These are phyloP conservation scores for Chiridota heheva DNA, from an alignment of 35 echinoderm and acorn worm species.

Conservation along the genomic window DNA sequence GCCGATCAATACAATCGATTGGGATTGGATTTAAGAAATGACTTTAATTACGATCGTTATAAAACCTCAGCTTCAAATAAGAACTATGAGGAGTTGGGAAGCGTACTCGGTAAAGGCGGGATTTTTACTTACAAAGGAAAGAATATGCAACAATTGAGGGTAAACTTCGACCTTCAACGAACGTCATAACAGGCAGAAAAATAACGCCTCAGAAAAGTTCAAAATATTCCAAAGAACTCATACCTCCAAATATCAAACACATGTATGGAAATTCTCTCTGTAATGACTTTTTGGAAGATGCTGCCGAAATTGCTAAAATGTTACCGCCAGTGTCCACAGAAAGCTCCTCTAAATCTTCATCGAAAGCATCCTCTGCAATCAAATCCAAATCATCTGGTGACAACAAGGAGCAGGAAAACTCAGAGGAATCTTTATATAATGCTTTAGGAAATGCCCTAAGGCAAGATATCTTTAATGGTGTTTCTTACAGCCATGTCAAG, in stretches of 20 bases:
- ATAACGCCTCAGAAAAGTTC: background rate
- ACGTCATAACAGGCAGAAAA: conserved; percentile 6
- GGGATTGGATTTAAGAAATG: conserved; percentile 48
- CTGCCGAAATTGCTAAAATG: conserved; percentile 15
- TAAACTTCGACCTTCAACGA: background rate
- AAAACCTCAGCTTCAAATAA: conserved; percentile 29
- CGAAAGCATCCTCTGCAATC: background rate
- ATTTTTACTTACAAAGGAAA: conserved; percentile 60
- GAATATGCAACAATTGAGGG: conserved; percentile 38
- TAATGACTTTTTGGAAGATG: conserved; percentile 43
- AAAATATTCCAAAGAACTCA: conserved; percentile 28
- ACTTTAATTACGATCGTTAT: conserved; percentile 82
- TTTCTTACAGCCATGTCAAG: conserved; percentile 69
- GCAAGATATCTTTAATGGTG: conserved; percentile 91
- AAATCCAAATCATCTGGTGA: conserved; percentile 13
- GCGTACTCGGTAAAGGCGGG: conserved; percentile 69
- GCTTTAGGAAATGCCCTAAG: conserved; percentile 77
- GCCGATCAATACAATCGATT: conserved; percentile 82
- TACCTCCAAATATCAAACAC: conserved; percentile 80
- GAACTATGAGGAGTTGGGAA: conserved; percentile 62
- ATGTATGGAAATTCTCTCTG: conserved; percentile 73
- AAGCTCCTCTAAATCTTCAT: background rate
- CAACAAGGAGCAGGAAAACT: conserved; percentile 18
- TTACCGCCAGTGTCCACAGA: background rate
- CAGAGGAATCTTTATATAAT: conserved; percentile 59